Base-by-base conservation (phyloP, 2,888 invertebrate species). In the Sinopyrophorus schimmeli region DNA sequence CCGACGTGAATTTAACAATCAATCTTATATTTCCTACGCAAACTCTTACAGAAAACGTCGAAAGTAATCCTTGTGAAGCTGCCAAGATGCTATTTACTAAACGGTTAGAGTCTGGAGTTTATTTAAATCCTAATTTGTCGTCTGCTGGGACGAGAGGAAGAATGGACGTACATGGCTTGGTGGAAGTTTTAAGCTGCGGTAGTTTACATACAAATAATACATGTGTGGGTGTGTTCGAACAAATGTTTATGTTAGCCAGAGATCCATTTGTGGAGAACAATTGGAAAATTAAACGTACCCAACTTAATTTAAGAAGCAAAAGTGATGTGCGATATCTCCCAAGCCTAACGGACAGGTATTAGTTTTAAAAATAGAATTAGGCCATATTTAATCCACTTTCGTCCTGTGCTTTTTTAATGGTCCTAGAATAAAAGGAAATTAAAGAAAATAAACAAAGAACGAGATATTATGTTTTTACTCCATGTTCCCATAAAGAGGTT, bases 221-320 rank as follows among this genome's bases (percentile, higher is more conserved):
- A 16, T 77, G 77, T 55, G 76, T 80, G 1, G 86, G 86, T 1
- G 70, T 83, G 17, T 86, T 84, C 65, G 84, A 85, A 62, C 82
- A 84, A 60, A 72, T 77, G 28, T 85, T 86, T 70, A 80, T 80
- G 1, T 69, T 86, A 24, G 72, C 82, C 12, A 75, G 80, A 50
- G 84, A 86, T 66, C 84, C 84, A 0, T 74, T 72, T 35, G 68
- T 74, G 16, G 74, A 77, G n/a, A 82, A 84, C 62, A 83, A 82
- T 63, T 86, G 83, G 82, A 84, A 83, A 69, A 78, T 85, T 12
- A 84, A 83, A 65, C 77, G 73, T n/a, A 75, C 77, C 5, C 73
- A 79, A 57, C 62, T 80, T 12, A 62, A 74, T 49, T 65, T 80
- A 24, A 69, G 70, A 31, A 76, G 75, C 57, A 62, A 65, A 54